Percentiles rank a stretch among this genome's conserved stretches.
These are phyloP conservation scores for Troglohyphantes excavatus DNA, from an alignment of 2,888 invertebrate genomes.

Conservation along the genomic window DNA sequence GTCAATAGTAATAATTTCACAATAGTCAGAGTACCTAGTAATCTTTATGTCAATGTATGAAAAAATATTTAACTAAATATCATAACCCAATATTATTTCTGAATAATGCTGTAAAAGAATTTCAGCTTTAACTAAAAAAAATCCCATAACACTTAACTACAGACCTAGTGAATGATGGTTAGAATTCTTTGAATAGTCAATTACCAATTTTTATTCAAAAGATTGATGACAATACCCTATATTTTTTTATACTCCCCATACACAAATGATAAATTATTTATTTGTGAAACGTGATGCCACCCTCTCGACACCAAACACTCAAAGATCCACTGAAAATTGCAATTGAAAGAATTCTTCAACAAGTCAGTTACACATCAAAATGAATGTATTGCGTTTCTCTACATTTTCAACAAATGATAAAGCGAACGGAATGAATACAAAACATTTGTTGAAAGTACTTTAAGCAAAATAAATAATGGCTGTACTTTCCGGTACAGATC, in stretches of 20 bases:
- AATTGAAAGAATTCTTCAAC: background rate
- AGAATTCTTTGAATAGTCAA: too few species aligned
- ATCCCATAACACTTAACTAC: too few species aligned
- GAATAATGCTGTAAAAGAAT: too few species aligned
- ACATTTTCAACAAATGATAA: background rate
- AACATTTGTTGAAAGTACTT: constrained; percentile 24
- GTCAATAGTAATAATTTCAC: too few species aligned
- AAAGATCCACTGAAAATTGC: background rate
- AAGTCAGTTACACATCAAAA: background rate
- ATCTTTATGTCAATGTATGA: too few species aligned
- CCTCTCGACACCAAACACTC: too few species aligned
- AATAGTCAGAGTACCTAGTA: too few species aligned
- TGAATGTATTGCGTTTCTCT: background rate
- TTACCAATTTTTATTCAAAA: background rate
- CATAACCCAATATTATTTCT: too few species aligned
- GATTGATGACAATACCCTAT: background rate
- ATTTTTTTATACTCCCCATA: background rate
- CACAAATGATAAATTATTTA: background rate
- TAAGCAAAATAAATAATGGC: constrained; percentile 30
- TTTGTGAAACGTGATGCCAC: background rate
- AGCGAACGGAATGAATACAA: background rate
- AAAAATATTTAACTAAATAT: too few species aligned
- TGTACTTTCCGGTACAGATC: background rate
- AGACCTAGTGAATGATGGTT: too few species aligned
- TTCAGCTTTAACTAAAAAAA: too few species aligned